Evolutionary conservation across 2,113 vertebrate species (phyloP).

Genomic region (Paraplagusia blochii): DNA sequence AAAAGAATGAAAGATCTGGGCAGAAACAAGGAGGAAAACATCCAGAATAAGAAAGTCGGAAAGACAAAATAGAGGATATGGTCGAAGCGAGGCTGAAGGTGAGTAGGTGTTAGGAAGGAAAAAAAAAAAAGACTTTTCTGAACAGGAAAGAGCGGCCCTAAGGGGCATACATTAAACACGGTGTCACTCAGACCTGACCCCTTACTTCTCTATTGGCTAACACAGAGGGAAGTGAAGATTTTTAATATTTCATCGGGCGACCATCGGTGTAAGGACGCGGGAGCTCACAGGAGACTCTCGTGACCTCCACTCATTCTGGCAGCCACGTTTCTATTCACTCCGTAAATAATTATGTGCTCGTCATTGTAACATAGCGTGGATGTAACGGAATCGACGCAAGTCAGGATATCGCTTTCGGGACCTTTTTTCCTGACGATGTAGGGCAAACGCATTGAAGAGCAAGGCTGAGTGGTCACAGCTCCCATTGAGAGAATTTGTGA

Average conservation of each 20-base stretch:
- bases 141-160: constrained; percentile 43
- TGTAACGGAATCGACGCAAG: constrained; percentile 3
- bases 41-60: too few species aligned
- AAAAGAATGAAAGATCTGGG: not conserved
- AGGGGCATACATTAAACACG: constrained; percentile 61
- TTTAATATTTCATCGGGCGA: constrained; percentile 72
- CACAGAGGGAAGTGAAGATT: constrained; percentile 54
- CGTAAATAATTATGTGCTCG: constrained; percentile 4
- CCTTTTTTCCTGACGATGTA: constrained; percentile 9
- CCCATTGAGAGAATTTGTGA: constrained; percentile 57
- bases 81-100: too few species aligned
- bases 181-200: constrained; percentile 62
- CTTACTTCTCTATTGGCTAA: constrained; percentile 65
- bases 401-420: not conserved
- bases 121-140: constrained; percentile 35
- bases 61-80: too few species aligned
- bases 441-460: constrained; percentile 32
- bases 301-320: constrained; percentile 20
- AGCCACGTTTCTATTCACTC: constrained; percentile 28
- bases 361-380: constrained; percentile 6
- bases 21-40: constrained; percentile 10
- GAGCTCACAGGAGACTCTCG: constrained; percentile 50
- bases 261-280: constrained; percentile 56
- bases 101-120: too few species aligned
- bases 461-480: constrained; percentile 49